These are phyloP conservation scores for Flexamia atlantica DNA, from an alignment of 2,888 invertebrate genomes.

Conservation along the genomic window DNA sequence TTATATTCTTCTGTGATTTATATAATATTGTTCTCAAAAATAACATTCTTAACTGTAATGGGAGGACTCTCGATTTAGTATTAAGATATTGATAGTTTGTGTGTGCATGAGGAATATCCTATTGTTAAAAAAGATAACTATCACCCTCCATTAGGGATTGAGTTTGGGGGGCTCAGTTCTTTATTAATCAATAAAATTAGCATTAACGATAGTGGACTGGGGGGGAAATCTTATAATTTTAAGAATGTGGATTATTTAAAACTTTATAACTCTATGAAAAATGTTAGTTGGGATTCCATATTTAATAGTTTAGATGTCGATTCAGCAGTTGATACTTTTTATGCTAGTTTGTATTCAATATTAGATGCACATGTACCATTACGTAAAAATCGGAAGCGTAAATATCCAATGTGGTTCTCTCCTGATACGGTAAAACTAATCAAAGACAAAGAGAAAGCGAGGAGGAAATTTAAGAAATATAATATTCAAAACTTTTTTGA, in stretches of 20 bases:
- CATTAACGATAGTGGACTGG: background rate
- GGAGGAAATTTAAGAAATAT: background rate
- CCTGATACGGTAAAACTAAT: background rate
- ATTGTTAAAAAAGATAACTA: background rate
- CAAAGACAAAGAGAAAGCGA: background rate
- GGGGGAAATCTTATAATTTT: slow-evolving; percentile 1
- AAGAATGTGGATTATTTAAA: background rate
- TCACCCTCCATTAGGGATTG: background rate
- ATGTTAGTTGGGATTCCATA: background rate
- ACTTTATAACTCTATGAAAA: slow-evolving; percentile 12
- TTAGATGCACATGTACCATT: background rate
- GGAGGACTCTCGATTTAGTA: background rate
- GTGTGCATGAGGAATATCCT: background rate
- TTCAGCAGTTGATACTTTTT: background rate
- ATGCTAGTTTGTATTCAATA: background rate
- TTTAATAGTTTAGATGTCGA: background rate
- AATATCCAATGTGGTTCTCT: background rate
- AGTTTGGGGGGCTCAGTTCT: no score
- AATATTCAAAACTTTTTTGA: background rate
- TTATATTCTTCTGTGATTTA: no score
- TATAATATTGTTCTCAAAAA: no score
- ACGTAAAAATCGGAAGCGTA: background rate
- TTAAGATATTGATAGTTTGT: background rate
- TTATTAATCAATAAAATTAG: background rate
- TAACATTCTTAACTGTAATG: no score